These are phyloP conservation scores for Callipepla californica DNA, from an alignment of 2,113 vertebrate genomes.

Conservation along the genomic window DNA sequence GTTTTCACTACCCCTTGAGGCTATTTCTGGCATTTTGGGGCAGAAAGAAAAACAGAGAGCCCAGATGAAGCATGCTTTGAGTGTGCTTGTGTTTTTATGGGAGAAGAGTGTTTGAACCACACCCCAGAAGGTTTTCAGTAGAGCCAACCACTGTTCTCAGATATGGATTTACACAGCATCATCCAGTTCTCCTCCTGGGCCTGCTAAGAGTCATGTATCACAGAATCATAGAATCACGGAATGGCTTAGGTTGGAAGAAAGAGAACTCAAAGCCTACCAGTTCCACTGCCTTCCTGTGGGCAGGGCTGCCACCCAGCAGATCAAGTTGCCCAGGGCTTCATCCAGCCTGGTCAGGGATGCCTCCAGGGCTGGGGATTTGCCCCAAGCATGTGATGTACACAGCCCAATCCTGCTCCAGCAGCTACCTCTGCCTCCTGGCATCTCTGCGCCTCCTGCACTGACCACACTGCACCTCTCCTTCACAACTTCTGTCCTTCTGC, in stretches of 20 bases:
- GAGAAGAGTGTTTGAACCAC: not conserved
- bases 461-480: not conserved
- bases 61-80: not conserved
- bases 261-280: too few species aligned
- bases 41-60: not conserved
- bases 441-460: not conserved
- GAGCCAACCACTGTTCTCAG: slow-evolving; percentile 12
- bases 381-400: not conserved
- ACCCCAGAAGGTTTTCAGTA: not conserved
- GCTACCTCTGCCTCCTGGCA: not conserved
- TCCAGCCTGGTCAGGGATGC: too few species aligned
- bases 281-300: too few species aligned
- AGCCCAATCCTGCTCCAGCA: not conserved
- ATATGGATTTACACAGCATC: not conserved
- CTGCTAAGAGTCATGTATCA: not conserved
- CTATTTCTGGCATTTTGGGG: not conserved
- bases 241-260: too few species aligned
- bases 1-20: not conserved
- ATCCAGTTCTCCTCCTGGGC: not conserved
- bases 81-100: not conserved
- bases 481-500: not conserved
- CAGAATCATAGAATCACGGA: too few species aligned
- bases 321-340: too few species aligned
- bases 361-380: too few species aligned
- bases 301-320: too few species aligned